These are phyloP conservation scores for Neodiprion pinetum DNA, from an alignment of 1,140 invertebrate species.

Conservation along the genomic window DNA sequence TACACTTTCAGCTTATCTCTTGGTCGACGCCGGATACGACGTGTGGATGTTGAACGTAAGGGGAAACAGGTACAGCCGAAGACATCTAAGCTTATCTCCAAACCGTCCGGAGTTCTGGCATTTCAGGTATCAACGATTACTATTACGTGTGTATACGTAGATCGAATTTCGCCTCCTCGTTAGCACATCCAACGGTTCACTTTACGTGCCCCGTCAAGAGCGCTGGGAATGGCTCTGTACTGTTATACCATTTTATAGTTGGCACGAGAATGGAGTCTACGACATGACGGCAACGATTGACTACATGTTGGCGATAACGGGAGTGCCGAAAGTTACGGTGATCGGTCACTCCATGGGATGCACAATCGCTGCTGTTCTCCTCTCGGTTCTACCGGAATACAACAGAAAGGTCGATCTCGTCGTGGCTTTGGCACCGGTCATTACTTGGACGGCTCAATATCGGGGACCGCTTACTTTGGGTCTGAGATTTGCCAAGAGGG, in stretches of 20 bases:
- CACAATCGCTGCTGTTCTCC: constrained; percentile 54
- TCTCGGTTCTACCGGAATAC: constrained; percentile 59
- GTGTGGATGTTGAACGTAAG: constrained; percentile 76
- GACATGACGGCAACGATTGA: constrained; percentile 68
- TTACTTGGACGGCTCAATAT: constrained; percentile 46
- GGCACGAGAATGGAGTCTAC: constrained; percentile 67
- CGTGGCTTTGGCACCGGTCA: constrained; percentile 64
- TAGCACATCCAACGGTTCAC: too few relatives aligned
- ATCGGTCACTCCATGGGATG: constrained; percentile 60
- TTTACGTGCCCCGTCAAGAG: too few relatives aligned
- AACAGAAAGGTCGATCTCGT: constrained; percentile 56
- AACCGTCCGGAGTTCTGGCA: constrained; percentile 65
- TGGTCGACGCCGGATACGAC: constrained; percentile 71
- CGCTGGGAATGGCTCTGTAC: too few relatives aligned
- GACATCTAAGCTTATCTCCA: constrained; percentile 60
- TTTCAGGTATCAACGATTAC: constrained; percentile 42
- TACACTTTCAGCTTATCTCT: constrained; percentile 60
- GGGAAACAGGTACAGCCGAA: constrained; percentile 70
- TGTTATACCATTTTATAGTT: constrained; percentile 38
- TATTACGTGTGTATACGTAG: background rate
- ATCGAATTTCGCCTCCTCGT: too few relatives aligned
- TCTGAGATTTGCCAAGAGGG: constrained; percentile 44
- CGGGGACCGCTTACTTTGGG: constrained; percentile 40
- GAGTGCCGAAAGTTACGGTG: constrained; percentile 54
- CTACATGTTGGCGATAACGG: constrained; percentile 62